Conservation (phyloP, 2,888 invertebrate genomes). For the Drosophila eohydei region DNA sequence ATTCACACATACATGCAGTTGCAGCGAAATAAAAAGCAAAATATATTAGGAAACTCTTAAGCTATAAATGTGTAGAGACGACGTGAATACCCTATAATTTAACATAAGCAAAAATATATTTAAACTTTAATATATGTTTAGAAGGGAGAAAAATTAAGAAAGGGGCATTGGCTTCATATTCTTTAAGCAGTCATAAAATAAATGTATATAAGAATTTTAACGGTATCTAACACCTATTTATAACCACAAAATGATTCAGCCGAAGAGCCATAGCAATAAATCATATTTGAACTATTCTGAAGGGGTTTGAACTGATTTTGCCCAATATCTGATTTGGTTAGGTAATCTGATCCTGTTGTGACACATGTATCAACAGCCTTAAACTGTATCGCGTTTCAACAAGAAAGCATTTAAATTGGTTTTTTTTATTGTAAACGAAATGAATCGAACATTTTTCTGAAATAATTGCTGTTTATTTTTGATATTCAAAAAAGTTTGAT, state of each 20-base stretch:
- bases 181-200: not conserved
- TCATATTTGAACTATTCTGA: not conserved
- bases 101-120: not conserved
- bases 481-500: not conserved
- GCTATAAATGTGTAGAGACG: not conserved
- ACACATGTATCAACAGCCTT: not conserved
- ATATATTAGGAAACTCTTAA: not conserved
- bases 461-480: slow-evolving; percentile 2
- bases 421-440: not conserved
- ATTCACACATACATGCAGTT: slow-evolving; percentile 44
- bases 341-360: not conserved
- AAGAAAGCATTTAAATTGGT: not conserved
- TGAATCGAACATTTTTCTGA: not conserved
- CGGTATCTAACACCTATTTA: not conserved
- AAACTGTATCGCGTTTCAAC: not conserved
- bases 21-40: slow-evolving; percentile 24
- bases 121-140: no score
- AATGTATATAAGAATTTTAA: not conserved
- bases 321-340: not conserved
- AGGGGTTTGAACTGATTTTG: not conserved
- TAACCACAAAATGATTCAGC: not conserved
- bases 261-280: not conserved
- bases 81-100: slow-evolving; percentile 1
- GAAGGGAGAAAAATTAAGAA: not conserved
- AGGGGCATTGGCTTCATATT: not conserved